Conservation (phyloP, 2,888 invertebrate species). For the Apantesis nais region DNA sequence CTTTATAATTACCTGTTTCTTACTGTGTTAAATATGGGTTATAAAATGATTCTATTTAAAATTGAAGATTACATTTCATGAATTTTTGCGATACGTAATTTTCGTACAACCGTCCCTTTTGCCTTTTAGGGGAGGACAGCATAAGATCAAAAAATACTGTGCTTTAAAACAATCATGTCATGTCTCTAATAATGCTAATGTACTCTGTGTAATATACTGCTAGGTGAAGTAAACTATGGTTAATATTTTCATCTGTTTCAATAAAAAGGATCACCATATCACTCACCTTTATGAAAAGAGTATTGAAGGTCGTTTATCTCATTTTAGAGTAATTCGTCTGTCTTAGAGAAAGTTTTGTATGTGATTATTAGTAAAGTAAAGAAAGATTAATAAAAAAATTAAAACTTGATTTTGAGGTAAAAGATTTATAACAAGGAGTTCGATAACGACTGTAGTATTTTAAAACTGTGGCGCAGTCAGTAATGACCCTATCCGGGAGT, state of each 20-base stretch:
- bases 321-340: no score
- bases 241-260: background rate
- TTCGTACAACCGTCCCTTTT: background rate
- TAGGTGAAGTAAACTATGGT: background rate
- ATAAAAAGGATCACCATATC: background rate
- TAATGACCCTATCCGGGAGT: no score
- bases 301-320: background rate
- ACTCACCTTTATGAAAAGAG: background rate
- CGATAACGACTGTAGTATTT: no score
- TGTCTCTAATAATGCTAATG: no score
- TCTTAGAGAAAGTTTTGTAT: no score
- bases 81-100: background rate
- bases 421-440: no score
- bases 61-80: background rate
- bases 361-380: no score
- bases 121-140: background rate
- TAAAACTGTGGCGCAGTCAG: no score
- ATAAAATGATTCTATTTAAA: background rate
- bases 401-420: no score
- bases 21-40: background rate
- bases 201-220: no score
- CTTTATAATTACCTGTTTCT: background rate
- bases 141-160: background rate
- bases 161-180: background rate
- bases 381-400: no score